A percentile compares a stretch with the other conserved stretches of the same genome.
Conservation (phyloP, 2,797 vertebrate species). For the Todus mexicanus region DNA sequence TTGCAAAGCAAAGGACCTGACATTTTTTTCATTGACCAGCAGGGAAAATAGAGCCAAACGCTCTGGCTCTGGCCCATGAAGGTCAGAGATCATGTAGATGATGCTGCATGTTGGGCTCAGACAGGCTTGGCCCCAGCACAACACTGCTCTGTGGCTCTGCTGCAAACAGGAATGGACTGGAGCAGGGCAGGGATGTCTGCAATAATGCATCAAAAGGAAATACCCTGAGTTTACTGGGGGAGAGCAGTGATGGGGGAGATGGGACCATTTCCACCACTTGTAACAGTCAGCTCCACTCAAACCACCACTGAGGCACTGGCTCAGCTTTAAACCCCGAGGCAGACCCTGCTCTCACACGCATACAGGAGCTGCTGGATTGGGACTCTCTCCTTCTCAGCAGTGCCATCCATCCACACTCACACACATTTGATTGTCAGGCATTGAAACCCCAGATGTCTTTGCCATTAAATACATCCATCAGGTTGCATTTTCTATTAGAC, state of each 20-base stretch:
- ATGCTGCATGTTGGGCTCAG: not conserved
- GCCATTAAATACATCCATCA: not conserved
- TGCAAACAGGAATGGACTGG: not conserved
- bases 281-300: not conserved
- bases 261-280: not conserved
- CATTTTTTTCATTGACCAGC: not conserved
- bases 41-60: not conserved
- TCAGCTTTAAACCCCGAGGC: not conserved
- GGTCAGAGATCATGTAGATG: not conserved
- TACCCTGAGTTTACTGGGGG: not conserved
- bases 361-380: not conserved
- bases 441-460: not conserved
- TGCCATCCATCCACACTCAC: not conserved
- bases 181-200: not conserved
- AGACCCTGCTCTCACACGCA: not conserved
- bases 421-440: not conserved
- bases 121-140: not conserved
- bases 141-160: not conserved
- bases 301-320: not conserved
- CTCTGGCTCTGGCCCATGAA: not conserved
- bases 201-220: not conserved
- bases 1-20: not conserved
- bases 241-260: not conserved
- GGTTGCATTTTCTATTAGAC: slow-evolving; percentile 17
- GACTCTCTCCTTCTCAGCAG: not conserved